Evolutionary conservation across 2,888 invertebrate genomes (phyloP).

Genomic region (Rosalia funebris): DNA sequence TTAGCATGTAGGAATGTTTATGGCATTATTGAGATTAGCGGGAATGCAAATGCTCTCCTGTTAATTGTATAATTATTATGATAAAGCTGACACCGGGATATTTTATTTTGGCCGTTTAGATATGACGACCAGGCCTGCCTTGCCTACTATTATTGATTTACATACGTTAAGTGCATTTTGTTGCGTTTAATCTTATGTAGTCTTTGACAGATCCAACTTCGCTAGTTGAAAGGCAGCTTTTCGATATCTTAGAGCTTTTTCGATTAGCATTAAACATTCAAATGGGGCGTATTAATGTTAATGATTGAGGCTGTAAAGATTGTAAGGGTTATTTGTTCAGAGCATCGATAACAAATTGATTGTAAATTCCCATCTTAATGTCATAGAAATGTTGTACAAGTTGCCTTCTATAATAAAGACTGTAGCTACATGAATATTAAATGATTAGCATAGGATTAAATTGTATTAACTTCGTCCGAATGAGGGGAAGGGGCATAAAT

Average conservation of each 20-base stretch:
- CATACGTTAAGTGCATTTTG: slow-evolving; percentile 1
- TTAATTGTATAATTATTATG: slow-evolving; percentile 24
- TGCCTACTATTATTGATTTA: slow-evolving; percentile 3
- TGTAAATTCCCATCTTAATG: not conserved
- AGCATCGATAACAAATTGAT: slow-evolving; percentile 2
- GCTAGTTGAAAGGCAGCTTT: not conserved
- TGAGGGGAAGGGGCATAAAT: too few species aligned
- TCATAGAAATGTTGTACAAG: not conserved
- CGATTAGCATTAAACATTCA: slow-evolving; percentile 2
- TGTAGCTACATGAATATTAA: too few species aligned
- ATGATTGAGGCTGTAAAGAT: not conserved
- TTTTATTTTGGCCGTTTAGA: slow-evolving; percentile 23
- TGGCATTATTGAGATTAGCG: slow-evolving; percentile 12
- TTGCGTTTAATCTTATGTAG: not conserved
- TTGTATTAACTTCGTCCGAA: too few species aligned
- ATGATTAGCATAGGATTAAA: too few species aligned
- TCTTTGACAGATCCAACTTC: not conserved
- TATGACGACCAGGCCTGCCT: slow-evolving; percentile 14
- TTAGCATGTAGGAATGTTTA: slow-evolving; percentile 23
- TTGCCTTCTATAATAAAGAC: not conserved
- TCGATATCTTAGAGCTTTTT: not conserved
- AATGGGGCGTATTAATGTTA: not conserved
- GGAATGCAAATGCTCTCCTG: slow-evolving; percentile 23
- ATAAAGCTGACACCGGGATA: slow-evolving; percentile 10
- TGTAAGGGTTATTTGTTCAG: not conserved